Base-by-base conservation (phyloP, 2,797 vertebrate genomes). In the Aratinga solstitialis region DNA sequence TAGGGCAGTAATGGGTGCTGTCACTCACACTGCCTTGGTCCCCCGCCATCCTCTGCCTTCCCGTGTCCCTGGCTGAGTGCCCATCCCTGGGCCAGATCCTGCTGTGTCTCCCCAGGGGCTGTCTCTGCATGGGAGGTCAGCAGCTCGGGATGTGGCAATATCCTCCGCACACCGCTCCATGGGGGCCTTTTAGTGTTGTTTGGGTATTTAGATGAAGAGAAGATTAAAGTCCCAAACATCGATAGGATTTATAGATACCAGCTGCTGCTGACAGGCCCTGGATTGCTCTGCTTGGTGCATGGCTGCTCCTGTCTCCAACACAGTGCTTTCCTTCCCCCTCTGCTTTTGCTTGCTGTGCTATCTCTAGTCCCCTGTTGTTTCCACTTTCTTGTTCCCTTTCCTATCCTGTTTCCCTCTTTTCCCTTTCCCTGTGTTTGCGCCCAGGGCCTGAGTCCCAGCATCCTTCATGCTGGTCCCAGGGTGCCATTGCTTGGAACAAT, bases 221-320 rank as follows among this genome's bases (percentile, higher is more conserved):
- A 7, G 92, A 87, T 87, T 83, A 90, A 75, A 89, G 89, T 89
- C 91, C 79, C 73, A 93, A 94, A 89, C 61, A 74, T n/a, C 13
- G 4, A 8, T 92, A 73, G 88, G 63, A 59, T 94, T 90, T 95
- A 94, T 65, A 29, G 94, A 92, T 65, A 86, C 72, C 91, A 96
- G 91, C 81, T 95, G 95, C 68, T 10, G 36, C 83, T 85, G 91
- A 56, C 63, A 90, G 74, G n/a, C 3, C 4, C 72, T 56, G 73
- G 74, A 38, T 59, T 89, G 88, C 92, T 62, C 68, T 74, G n/a
- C 75, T 82, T 2, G 0, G 22, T 73, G 11, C 5, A 2, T 7
- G 32, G 87, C 59, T 2, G 40, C 82, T 92, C 11, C 71, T 1
- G 1, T 34, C 38, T 66, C 43, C n/a, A 43, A 20, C 43, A 16